Percentiles rank a stretch among this genome's conserved stretches.
These are phyloP conservation scores for Pangasianodon hypophthalmus DNA, from an alignment of 2,113 vertebrate species.

Conservation along the genomic window DNA sequence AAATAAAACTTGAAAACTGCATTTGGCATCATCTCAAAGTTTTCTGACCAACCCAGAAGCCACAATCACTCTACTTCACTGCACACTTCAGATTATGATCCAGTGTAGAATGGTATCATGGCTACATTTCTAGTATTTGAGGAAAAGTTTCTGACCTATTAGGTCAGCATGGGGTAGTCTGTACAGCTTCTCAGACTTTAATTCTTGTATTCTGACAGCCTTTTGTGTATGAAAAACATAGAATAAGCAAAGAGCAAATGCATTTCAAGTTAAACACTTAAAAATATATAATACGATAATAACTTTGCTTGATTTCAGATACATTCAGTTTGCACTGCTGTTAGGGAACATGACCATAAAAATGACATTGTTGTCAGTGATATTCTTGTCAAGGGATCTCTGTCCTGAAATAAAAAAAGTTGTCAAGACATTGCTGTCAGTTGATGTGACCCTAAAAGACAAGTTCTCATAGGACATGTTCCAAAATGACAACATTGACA, in stretches of 20 bases:
- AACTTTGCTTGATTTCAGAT: no score
- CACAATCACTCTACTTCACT: conserved; percentile 25
- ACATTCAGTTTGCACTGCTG: no score
- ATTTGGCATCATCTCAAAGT: not conserved
- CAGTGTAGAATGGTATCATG: not conserved
- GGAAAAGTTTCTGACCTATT: not conserved
- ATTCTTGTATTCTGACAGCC: not conserved
- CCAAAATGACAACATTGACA: not conserved
- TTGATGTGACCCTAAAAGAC: not conserved
- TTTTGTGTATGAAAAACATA: no score
- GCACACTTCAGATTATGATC: not conserved
- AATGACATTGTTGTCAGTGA: no score
- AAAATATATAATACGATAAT: no score
- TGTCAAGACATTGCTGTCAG: not conserved
- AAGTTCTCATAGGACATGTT: not conserved
- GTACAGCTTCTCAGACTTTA: not conserved
- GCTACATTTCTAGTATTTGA: not conserved
- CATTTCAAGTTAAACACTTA: no score
- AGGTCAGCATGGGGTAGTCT: not conserved
- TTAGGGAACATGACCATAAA: no score
- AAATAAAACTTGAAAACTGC: no score
- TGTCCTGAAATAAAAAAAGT: not conserved
- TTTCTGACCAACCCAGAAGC: conserved; percentile 46
- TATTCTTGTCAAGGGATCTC: not conserved
- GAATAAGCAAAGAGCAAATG: no score